Percentiles rank a stretch among this genome's conserved stretches.
These are phyloP conservation scores for Tympanuchus pallidicinctus DNA, from an alignment of 2,113 vertebrate genomes.

Conservation along the genomic window DNA sequence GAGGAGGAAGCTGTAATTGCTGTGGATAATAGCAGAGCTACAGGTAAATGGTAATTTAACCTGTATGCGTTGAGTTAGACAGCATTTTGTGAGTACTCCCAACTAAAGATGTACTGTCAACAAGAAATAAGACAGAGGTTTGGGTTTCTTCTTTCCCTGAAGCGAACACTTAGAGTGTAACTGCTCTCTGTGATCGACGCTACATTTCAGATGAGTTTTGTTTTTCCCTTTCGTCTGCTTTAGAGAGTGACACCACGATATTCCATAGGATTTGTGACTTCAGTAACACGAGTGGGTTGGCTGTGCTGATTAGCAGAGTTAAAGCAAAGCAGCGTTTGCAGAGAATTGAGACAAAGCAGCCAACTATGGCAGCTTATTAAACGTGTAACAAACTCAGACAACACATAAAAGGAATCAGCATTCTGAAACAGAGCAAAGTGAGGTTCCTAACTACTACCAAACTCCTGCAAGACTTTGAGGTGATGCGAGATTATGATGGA, in stretches of 20 bases:
- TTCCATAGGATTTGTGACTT: neutral
- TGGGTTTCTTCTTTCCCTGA: neutral
- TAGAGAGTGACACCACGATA: neutral
- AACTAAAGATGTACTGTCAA: neutral
- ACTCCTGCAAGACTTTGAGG: neutral
- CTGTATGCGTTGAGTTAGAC: neutral
- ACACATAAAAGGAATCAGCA: conserved; percentile 5
- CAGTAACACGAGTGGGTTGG: neutral
- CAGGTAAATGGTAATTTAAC: neutral
- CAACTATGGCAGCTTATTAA: neutral
- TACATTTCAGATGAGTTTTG: neutral
- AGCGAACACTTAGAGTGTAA: neutral
- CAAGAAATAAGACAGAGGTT: neutral
- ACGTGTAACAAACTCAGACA: conserved; percentile 1
- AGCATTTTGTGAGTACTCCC: neutral
- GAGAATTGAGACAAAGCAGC: neutral
- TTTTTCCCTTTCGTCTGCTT: neutral
- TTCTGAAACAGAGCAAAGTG: neutral
- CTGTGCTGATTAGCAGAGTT: conserved; percentile 17
- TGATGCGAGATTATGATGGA: neutral
- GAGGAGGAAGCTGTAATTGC: neutral
- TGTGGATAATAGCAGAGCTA: neutral
- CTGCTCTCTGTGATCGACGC: neutral
- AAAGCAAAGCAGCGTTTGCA: conserved; percentile 14
- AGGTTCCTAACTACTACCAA: neutral